Base-by-base conservation (phyloP, 1,140 invertebrate species). In the Trichogramma pretiosum region DNA sequence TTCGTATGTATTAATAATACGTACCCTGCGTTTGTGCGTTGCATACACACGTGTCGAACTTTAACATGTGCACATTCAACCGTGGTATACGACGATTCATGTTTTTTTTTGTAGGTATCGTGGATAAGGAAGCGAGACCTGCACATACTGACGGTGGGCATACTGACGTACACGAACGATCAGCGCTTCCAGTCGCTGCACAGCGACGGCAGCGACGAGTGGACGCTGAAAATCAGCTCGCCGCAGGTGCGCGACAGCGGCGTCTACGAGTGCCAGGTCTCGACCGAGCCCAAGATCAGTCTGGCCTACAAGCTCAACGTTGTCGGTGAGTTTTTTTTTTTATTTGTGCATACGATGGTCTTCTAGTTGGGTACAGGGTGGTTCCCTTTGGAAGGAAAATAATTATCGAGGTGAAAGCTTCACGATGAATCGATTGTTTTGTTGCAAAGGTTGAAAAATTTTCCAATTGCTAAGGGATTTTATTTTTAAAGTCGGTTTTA, bases 241-340 rank as follows among this genome's bases (percentile, higher is more conserved):
- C 83, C 86, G 1, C 85, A 88, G 62, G 78, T 83, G 0, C 68
- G 84, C 8, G 87, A 91, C 65, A 73, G 73, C 17, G 78, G 77
- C 8, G 79, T 79, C 3, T 91, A 89, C 62, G 87, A 91, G 62
- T 91, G 87, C 63, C 87, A 91, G 74, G 86, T 90, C 9, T 88
- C 85, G 52, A 89, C 86, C 0, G 86, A 89, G 62, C 87, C 87
- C 9, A 89, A 89, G 67, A 88, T 89, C 57, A 87, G 84, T 56
- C 75, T 83, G 60, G 82, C 84, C 26, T 88, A 87, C 61, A 80
- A 80, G 54, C 77, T 89, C 17, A 87, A 78, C 55, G 86, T 90
- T 62, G 84, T 89, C 45, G 85, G 87, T 89, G 60, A 79, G 85
- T n/a, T n/a, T n/a, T n/a, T n/a, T n/a, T n/a, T n/a, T n/a, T n/a